Percentiles rank a stretch among this genome's conserved stretches.
Conservation (phyloP, 2,888 invertebrate genomes). For the Chloroclystis v-ata region DNA sequence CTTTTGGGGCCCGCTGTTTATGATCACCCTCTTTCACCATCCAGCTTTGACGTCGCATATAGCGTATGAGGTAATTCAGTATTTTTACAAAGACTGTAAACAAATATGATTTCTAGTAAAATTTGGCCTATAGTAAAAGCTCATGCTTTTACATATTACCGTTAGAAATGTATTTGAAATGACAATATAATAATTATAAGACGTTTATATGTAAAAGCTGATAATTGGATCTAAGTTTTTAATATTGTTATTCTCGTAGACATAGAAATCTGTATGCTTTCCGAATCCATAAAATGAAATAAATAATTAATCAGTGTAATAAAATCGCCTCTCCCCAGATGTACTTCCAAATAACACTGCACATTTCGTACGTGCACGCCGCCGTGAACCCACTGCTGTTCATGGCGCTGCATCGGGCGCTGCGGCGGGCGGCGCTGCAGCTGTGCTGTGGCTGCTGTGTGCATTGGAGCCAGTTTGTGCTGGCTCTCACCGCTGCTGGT, state of each 20-base stretch:
- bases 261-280: too few relatives aligned
- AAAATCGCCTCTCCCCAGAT: slow-evolving; percentile 40
- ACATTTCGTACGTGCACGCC: slow-evolving; percentile 92
- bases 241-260: too few relatives aligned
- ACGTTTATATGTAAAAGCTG: too few relatives aligned
- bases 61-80: slow-evolving; percentile 82
- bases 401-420: slow-evolving; percentile 86
- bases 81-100: too few relatives aligned
- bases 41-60: slow-evolving; percentile 84
- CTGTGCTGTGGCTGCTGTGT: slow-evolving; percentile 87
- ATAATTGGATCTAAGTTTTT: too few relatives aligned
- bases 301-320: too few relatives aligned
- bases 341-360: slow-evolving; percentile 86
- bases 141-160: too few relatives aligned
- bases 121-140: too few relatives aligned
- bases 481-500: slow-evolving; percentile 74
- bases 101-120: too few relatives aligned
- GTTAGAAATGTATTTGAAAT: too few relatives aligned
- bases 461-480: slow-evolving; percentile 79
- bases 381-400: slow-evolving; percentile 90
- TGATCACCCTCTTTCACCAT: slow-evolving; percentile 88
- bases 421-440: slow-evolving; percentile 84
- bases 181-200: too few relatives aligned
- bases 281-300: too few relatives aligned
- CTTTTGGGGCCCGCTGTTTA: slow-evolving; percentile 94